Evolutionary conservation across 2,888 invertebrate species (phyloP).

Genomic region (Melipona beecheii): DNA sequence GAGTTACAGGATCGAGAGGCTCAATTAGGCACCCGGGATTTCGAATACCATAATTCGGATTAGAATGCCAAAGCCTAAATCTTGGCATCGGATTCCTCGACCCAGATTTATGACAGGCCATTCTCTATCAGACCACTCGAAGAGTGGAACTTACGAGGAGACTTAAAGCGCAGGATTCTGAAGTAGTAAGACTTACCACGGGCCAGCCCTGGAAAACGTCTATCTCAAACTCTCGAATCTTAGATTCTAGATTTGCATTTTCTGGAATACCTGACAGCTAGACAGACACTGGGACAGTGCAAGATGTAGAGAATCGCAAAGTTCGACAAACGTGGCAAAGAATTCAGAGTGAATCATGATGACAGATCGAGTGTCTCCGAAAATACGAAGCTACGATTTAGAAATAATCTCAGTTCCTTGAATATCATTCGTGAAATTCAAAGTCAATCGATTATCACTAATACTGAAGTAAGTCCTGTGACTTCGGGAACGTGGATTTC

Average conservation of each 20-base stretch:
- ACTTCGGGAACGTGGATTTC: background rate
- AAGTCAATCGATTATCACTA: background rate
- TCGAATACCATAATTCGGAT: background rate
- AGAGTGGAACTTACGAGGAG: background rate
- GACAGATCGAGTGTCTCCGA: background rate
- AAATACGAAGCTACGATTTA: background rate
- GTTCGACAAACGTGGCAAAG: background rate
- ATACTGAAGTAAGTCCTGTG: no score
- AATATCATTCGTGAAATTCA: no score
- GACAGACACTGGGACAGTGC: no score
- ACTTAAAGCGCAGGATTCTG: background rate
- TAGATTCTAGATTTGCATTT: background rate
- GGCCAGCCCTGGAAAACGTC: rapidly evolving
- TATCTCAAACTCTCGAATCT: background rate
- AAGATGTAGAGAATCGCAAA: background rate
- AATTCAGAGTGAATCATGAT: background rate
- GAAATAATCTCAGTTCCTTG: background rate
- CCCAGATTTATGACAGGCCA: background rate
- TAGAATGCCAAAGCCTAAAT: background rate
- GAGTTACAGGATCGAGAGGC: background rate
- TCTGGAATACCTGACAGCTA: background rate
- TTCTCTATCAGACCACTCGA: background rate
- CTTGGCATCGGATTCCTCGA: background rate
- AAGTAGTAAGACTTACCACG: background rate
- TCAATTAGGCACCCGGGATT: no score